phyloP scores from a whole-genome alignment of 2,113 vertebrate species.

The Spizaetus ornatus region DNA sequence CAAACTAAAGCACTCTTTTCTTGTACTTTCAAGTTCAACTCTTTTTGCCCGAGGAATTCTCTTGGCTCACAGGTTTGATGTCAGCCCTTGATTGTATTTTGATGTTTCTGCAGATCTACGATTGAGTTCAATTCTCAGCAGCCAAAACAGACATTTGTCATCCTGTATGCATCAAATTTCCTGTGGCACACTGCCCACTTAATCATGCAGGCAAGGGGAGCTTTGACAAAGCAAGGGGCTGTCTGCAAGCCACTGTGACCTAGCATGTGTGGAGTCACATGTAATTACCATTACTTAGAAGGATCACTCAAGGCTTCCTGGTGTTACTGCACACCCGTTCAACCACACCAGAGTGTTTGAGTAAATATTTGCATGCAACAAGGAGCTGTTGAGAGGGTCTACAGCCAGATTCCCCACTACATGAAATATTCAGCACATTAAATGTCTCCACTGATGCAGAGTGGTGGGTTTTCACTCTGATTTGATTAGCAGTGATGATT shows the following conservation, averaged over 20 bases:
- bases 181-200: conserved; percentile 71
- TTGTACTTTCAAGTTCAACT: conserved; percentile 30
- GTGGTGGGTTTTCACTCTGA: conserved; percentile 87
- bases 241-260: conserved; percentile 68
- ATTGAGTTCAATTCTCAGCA: conserved; percentile 85
- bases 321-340: conserved; percentile 67
- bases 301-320: conserved; percentile 79
- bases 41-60: conserved; percentile 65
- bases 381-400: conserved; percentile 80
- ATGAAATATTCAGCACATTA: conserved; percentile 92
- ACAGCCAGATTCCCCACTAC: conserved; percentile 75
- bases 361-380: conserved; percentile 93
- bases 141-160: conserved; percentile 92
- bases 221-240: conserved; percentile 57
- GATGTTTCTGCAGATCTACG: conserved; percentile 86
- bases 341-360: conserved; percentile 71
- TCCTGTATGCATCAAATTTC: conserved; percentile 76
- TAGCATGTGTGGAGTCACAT: conserved; percentile 80
- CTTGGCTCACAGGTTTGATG: conserved; percentile 80
- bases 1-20: neutral
- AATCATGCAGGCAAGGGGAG: conserved; percentile 69
- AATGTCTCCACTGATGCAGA: conserved; percentile 80
- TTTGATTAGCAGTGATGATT: conserved; percentile 97
- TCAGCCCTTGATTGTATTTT: conserved; percentile 93
- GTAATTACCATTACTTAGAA: conserved; percentile 89